These are phyloP conservation scores for Mimachlamys varia DNA, from an alignment of 2,888 invertebrate genomes.

Conservation along the genomic window DNA sequence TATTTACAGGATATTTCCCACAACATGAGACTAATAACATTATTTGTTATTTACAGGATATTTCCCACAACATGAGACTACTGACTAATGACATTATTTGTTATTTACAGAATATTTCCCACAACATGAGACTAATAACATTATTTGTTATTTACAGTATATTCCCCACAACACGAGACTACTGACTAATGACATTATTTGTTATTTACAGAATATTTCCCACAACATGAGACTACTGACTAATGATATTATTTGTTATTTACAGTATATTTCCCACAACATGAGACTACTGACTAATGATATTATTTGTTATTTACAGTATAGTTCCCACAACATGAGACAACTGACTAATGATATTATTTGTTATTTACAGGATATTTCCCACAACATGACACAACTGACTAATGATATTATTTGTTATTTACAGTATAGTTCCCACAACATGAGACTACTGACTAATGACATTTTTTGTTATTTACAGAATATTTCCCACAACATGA, in stretches of 20 bases:
- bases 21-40: slow-evolving; percentile 74
- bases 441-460: slow-evolving; percentile 76
- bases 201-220: slow-evolving; percentile 71
- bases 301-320: slow-evolving; percentile 62
- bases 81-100: slow-evolving; percentile 71
- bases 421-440: slow-evolving; percentile 74
- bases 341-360: slow-evolving; percentile 74
- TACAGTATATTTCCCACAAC: slow-evolving; percentile 75
- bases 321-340: slow-evolving; percentile 75
- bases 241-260: slow-evolving; percentile 64
- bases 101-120: slow-evolving; percentile 72
- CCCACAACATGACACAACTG: slow-evolving; percentile 73
- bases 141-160: slow-evolving; percentile 65
- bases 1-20: slow-evolving; percentile 74
- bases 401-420: slow-evolving; percentile 70
- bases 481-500: slow-evolving; percentile 77
- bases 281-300: slow-evolving; percentile 77
- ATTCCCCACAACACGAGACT: slow-evolving; percentile 75
- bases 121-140: slow-evolving; percentile 75
- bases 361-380: slow-evolving; percentile 70
- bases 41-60: slow-evolving; percentile 66
- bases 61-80: slow-evolving; percentile 74
- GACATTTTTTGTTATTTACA: slow-evolving; percentile 70
- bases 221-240: slow-evolving; percentile 75
- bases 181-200: slow-evolving; percentile 71